Percentiles rank a stretch among this genome's conserved stretches.
Evolutionary conservation across 37 sponge, comb jelly and placozoan species (phyloP).

Genomic region (Oopsacas minuta): DNA sequence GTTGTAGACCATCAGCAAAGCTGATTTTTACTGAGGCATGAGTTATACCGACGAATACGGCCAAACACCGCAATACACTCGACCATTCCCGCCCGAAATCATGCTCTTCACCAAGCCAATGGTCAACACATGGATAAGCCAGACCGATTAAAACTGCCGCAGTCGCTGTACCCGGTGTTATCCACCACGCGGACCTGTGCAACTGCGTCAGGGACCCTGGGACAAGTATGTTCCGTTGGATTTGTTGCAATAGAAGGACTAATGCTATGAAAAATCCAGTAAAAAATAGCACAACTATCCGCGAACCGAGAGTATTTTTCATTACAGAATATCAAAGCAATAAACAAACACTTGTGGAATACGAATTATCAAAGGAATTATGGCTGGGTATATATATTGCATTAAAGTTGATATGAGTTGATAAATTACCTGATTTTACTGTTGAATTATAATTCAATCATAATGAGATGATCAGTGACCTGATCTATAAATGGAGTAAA

Average conservation of each 20-base stretch:
- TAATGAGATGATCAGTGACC: constrained; percentile 15
- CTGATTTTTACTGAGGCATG: constrained; percentile 73
- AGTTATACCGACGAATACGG: constrained; percentile 85
- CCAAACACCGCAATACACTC: constrained; percentile 61
- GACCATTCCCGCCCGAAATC: constrained; percentile 45
- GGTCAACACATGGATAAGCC: constrained; percentile 27
- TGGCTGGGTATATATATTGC: too few species aligned
- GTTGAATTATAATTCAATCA: background rate
- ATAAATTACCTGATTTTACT: too few species aligned
- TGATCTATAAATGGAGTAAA: background rate
- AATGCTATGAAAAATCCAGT: constrained; percentile 37
- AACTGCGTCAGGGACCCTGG: constrained; percentile 17
- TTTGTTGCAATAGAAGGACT: constrained; percentile 48
- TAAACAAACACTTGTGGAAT: too few species aligned
- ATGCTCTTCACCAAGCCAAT: background rate
- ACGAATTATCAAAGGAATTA: too few species aligned
- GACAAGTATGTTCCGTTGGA: constrained; percentile 23
- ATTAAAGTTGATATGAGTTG: too few species aligned
- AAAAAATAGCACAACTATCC: background rate
- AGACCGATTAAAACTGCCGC: constrained; percentile 49
- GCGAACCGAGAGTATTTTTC: background rate
- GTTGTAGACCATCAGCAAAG: constrained; percentile 58
- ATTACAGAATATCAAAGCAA: too few species aligned
- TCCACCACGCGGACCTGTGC: constrained; percentile 28
- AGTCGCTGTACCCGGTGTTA: constrained; percentile 38